A percentile compares a stretch with the other conserved stretches of the same genome.
Conservation (phyloP, 2,888 invertebrate species). For the Diarsia mendica region DNA sequence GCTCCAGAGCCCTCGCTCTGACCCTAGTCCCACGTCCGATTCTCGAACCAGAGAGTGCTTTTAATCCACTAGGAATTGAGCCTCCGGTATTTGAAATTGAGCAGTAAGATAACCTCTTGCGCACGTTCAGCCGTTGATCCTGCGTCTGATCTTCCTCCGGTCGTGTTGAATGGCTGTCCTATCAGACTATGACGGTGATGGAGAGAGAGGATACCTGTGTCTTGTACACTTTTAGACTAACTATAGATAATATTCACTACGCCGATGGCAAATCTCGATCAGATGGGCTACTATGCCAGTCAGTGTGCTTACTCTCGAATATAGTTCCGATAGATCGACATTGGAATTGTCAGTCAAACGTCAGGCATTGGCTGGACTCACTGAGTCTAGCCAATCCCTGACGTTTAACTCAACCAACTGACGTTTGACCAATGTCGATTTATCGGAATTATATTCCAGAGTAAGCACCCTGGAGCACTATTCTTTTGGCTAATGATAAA, state of each 20-base stretch:
- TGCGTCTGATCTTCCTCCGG: background rate
- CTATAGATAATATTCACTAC: background rate
- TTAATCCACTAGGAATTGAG: background rate
- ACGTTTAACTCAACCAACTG: too few relatives aligned
- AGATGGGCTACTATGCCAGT: background rate
- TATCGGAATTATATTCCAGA: too few relatives aligned
- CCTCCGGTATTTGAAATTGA: background rate
- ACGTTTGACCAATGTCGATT: too few relatives aligned
- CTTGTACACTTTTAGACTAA: background rate
- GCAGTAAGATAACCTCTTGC: background rate
- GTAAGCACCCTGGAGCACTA: too few relatives aligned
- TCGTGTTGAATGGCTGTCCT: background rate
- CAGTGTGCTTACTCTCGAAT: too few relatives aligned
- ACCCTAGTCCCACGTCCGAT: background rate
- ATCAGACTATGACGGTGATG: background rate
- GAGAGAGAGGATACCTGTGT: background rate
- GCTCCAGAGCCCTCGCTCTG: background rate
- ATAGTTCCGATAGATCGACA: too few relatives aligned
- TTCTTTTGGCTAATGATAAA: constrained; percentile 9
- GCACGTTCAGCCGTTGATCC: background rate
- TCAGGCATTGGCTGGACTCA: too few relatives aligned
- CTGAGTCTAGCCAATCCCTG: too few relatives aligned
- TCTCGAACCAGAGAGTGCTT: background rate
- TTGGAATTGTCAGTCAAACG: too few relatives aligned
- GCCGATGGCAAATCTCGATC: background rate